Evolutionary conservation across 2,888 invertebrate genomes (phyloP), one percentile per base, ranked within the genome.

Genomic region (Diarsia rubi): DNA sequence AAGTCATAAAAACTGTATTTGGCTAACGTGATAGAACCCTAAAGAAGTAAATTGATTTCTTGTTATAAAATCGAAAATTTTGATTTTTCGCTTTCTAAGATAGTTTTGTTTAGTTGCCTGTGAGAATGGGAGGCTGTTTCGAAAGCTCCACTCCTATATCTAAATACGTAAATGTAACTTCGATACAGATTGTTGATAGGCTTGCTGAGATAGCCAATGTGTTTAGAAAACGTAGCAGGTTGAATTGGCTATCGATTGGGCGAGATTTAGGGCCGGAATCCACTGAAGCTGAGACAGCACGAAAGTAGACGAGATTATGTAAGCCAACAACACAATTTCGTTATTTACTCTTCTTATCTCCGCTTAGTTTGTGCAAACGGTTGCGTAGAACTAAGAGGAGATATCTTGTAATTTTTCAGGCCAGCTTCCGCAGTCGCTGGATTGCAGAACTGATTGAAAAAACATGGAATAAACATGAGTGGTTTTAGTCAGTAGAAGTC

Each of bases 111-210:
- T 57, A 47, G 5, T 79, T 52, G 67, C 52, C 63, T 2, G 37
- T 68, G 64, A 60, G 68, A 79, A 69, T 69, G 79, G 47, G 27
- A 65, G 79, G 73, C 64, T n/a, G n/a, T 62, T 79, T 37, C 31
- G 65, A 74, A 79, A 69, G 74, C 44, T 49, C 4, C 4, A 5
- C 5, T n/a, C 21, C 42, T 63, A 49, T 31, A 59, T 27, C n/a
- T n/a, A n/a, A n/a, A 0, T 27, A 37, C 16, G 24, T 44, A 54
- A 6, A 37, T 19, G 27, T 24, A 21, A 37, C 59, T 49, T 69
- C 12, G 44, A 44, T 52, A 42, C 45, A 16, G 16, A 45, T 27
- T 11, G 14, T 45, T 6, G n/a, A 72, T 27, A 45, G 11, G 52
- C n/a, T 63, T 19, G 16, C 62, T 73, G 12, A 27, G n/a, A 37